Percentiles rank a stretch among this genome's conserved stretches.
These are phyloP conservation scores for Brevimyrus niger DNA, from an alignment of 2,113 vertebrate species.

Conservation along the genomic window DNA sequence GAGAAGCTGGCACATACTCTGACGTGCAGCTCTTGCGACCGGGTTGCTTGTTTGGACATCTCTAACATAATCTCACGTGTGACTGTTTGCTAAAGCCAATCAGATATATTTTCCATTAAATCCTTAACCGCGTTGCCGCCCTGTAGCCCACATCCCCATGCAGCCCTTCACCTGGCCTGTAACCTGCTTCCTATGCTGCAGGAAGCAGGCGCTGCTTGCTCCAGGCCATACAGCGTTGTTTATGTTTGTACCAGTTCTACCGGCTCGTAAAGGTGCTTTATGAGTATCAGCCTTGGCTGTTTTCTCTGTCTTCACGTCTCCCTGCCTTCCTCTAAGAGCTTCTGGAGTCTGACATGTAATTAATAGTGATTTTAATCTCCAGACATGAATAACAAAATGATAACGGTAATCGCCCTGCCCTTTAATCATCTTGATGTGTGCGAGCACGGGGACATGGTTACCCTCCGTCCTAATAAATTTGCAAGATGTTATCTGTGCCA, in stretches of 20 bases:
- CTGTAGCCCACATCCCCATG: neutral
- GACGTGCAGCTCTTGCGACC: neutral
- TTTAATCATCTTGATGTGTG: constrained; percentile 46
- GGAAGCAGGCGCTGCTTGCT: neutral
- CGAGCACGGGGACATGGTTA: constrained; percentile 33
- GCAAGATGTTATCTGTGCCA: constrained; percentile 2
- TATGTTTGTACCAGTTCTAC: neutral
- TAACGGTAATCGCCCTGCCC: constrained; percentile 34
- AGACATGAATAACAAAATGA: constrained; percentile 35
- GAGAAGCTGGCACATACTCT: neutral
- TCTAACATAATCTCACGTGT: neutral
- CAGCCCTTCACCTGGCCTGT: neutral
- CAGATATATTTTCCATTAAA: neutral
- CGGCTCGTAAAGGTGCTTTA: neutral
- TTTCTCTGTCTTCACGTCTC: neutral
- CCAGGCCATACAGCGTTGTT: neutral
- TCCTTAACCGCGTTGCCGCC: neutral
- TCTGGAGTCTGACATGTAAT: constrained; percentile 25
- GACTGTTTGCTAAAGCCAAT: neutral
- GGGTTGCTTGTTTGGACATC: neutral
- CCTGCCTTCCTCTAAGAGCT: neutral
- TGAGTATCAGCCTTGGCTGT: neutral
- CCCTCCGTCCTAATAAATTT: constrained; percentile 15
- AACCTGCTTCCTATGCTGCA: neutral
- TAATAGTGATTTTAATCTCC: constrained; percentile 32